phyloP scores from a whole-genome alignment of 2,888 invertebrate species.

The Stratiomys singularior region DNA sequence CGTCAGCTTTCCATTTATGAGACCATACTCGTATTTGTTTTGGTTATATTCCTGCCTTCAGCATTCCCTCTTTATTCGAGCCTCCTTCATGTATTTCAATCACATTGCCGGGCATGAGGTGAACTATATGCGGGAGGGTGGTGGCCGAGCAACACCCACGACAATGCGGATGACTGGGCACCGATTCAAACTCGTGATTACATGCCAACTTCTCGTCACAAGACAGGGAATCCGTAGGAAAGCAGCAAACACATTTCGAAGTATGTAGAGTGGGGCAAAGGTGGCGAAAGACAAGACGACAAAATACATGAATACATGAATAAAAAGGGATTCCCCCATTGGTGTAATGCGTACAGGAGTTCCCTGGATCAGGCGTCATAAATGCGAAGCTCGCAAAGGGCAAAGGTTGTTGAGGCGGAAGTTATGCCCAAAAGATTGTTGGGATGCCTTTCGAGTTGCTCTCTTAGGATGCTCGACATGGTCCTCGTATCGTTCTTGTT shows the following conservation, averaged over 20 bases:
- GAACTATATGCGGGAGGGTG: background rate
- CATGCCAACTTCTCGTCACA: background rate
- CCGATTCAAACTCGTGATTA: background rate
- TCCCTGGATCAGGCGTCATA: constrained; percentile 18
- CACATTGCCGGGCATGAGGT: background rate
- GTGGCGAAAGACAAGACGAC: background rate
- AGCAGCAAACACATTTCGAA: background rate
- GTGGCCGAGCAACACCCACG: background rate
- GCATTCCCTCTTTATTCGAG: background rate
- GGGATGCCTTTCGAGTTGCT: background rate
- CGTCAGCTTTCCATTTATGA: background rate
- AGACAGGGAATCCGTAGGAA: background rate
- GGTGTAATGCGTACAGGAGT: background rate
- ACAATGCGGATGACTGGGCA: background rate
- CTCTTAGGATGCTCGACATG: background rate
- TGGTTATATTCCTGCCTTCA: background rate
- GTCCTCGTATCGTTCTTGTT: background rate
- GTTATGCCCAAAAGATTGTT: background rate
- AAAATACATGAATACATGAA: background rate
- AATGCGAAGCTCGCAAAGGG: background rate
- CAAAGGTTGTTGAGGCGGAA: constrained; percentile 5
- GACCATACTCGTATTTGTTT: background rate
- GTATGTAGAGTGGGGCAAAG: background rate
- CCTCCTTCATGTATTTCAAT: background rate
- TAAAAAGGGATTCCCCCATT: constrained; percentile 10